A percentile compares a stretch with the other conserved stretches of the same genome.
These are phyloP conservation scores for Alligator sinensis DNA, from an alignment of 2,113 vertebrate species.

Conservation along the genomic window DNA sequence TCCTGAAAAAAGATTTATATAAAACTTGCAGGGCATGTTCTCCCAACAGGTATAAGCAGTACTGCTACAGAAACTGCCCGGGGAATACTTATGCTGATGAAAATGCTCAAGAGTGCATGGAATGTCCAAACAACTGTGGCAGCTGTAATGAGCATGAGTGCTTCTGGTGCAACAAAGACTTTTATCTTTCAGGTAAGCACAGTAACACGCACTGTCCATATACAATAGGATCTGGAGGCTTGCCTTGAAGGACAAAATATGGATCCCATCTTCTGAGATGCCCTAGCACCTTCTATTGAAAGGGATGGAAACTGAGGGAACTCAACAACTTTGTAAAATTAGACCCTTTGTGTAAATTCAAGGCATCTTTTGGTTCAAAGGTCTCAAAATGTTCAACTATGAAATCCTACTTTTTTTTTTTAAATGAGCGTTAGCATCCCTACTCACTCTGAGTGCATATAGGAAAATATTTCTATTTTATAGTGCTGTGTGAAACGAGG, in stretches of 20 bases:
- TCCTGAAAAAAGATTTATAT: background rate
- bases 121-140: slow-evolving; percentile 80
- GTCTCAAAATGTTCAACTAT: background rate
- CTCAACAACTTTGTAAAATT: background rate
- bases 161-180: slow-evolving; percentile 84
- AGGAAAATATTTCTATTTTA: background rate
- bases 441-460: background rate
- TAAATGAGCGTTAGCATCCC: background rate
- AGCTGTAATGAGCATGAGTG: slow-evolving; percentile 85
- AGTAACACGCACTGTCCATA: background rate
- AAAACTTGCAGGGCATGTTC: background rate
- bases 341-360: accelerated
- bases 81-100: slow-evolving; percentile 82
- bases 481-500: background rate
- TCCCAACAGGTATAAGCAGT: slow-evolving; percentile 80
- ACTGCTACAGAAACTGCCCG: slow-evolving; percentile 87
- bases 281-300: background rate
- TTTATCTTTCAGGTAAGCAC: slow-evolving; percentile 85
- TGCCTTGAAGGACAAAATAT: background rate
- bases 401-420: background rate
- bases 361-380: background rate
- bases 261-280: background rate
- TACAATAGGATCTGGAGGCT: background rate
- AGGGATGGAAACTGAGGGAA: background rate
- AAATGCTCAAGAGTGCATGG: slow-evolving; percentile 71